Evolutionary conservation across 1,140 invertebrate genomes (phyloP).

Genomic region (Holcopasites calliopsidis): DNA sequence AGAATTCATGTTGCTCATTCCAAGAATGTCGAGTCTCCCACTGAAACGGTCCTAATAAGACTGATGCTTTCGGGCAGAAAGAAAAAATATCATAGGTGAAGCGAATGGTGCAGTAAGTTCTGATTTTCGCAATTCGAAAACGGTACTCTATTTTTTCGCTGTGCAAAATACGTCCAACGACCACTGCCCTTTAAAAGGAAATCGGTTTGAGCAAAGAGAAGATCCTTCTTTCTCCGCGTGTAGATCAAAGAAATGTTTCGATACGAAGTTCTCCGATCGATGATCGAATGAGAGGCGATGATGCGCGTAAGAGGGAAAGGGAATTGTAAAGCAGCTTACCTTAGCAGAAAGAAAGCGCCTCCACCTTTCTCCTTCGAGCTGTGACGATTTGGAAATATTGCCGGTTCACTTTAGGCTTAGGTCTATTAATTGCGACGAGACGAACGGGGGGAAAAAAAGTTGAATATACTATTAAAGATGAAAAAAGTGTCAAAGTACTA

Average conservation of each 20-base stretch:
- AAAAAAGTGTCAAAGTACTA: constrained; percentile 74
- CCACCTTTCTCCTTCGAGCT: constrained; percentile 31
- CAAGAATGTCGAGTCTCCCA: constrained; percentile 12
- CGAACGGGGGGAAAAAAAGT: constrained; percentile 47
- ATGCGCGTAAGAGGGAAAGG: not conserved
- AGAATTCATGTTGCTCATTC: constrained; percentile 41
- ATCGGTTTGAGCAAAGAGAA: constrained; percentile 14
- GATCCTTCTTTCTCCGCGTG: constrained; percentile 10
- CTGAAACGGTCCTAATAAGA: constrained; percentile 46
- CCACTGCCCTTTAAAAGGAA: constrained; percentile 48
- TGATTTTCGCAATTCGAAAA: not conserved
- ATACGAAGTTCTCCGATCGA: not conserved
- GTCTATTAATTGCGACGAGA: constrained; percentile 18
- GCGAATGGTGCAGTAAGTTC: constrained; percentile 11
- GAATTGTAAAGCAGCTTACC: constrained; percentile 48
- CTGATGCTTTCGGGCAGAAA: constrained; percentile 27
- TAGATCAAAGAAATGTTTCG: not conserved
- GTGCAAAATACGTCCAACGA: constrained; percentile 59
- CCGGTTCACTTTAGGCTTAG: constrained; percentile 64
- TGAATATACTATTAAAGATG: constrained; percentile 57
- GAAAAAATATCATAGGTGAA: not conserved
- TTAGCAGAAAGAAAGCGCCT: constrained; percentile 49
- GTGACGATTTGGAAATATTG: constrained; percentile 72
- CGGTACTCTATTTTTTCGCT: constrained; percentile 28
- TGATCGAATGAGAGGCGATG: not conserved